Conservation (phyloP, 2,797 vertebrate genomes). For the Neostethus bicornis region DNA sequence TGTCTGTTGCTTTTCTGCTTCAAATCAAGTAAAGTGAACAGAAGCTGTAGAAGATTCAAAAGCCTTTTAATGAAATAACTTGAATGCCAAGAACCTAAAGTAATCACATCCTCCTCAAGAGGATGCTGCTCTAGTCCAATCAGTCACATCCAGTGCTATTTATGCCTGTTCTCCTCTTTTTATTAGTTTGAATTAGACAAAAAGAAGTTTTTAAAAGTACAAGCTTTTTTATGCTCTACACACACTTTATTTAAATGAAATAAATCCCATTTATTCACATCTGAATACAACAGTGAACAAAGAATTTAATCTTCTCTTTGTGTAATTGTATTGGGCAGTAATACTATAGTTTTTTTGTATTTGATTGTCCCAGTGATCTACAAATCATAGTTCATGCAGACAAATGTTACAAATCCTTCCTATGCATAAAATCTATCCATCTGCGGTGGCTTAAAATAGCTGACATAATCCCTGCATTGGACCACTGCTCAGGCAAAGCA, state of each 20-base stretch:
- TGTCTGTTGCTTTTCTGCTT: slow-evolving; percentile 31
- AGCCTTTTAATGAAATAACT: slow-evolving; percentile 45
- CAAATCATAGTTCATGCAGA: slow-evolving; percentile 15
- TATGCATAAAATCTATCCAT: slow-evolving; percentile 50
- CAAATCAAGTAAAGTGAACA: slow-evolving; percentile 8
- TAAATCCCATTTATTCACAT: background rate
- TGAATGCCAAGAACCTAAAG: slow-evolving; percentile 36
- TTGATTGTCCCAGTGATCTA: slow-evolving; percentile 5
- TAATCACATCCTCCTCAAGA: slow-evolving; percentile 46
- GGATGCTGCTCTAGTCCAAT: slow-evolving; percentile 17
- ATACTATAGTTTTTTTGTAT: background rate
- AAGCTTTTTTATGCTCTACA: background rate
- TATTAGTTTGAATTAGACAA: background rate
- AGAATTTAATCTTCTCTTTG: background rate
- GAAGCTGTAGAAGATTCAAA: slow-evolving; percentile 32
- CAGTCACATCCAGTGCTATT: slow-evolving; percentile 20
- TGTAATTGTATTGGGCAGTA: slow-evolving; percentile 8
- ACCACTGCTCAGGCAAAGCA: slow-evolving; percentile 37
- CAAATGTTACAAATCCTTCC: slow-evolving; percentile 33
- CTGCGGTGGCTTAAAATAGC: slow-evolving; percentile 60
- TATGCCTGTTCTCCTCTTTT: slow-evolving; percentile 7
- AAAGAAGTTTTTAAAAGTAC: background rate
- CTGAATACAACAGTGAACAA: too few relatives aligned
- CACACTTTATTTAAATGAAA: background rate
- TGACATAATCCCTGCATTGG: slow-evolving; percentile 63